These are phyloP conservation scores for Raillietiella orientalis DNA, from an alignment of 2,888 invertebrate species.

Conservation along the genomic window DNA sequence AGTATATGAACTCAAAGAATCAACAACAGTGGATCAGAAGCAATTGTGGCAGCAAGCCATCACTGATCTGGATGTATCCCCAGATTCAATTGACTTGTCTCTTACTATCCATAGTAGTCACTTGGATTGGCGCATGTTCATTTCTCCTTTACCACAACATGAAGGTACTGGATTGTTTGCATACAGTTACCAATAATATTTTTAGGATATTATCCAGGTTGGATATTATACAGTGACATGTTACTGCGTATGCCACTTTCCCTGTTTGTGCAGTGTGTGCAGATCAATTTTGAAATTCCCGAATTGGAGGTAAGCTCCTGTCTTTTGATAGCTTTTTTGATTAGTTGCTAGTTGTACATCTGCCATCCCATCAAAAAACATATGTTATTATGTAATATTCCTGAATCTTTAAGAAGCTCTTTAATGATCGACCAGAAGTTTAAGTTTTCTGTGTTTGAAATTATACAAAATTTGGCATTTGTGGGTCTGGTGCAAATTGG, in stretches of 20 bases:
- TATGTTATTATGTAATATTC: background rate
- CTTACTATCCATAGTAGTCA: no score
- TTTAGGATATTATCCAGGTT: conserved; percentile 23
- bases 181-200: no score
- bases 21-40: conserved; percentile 9
- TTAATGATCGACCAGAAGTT: conserved; percentile 6
- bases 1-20: conserved; percentile 21
- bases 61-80: no score
- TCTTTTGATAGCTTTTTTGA: no score
- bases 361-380: conserved; percentile 24
- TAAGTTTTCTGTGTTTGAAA: conserved; percentile 7
- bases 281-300: conserved; percentile 20
- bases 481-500: conserved; percentile 14
- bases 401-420: conserved; percentile 1
- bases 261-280: conserved; percentile 29
- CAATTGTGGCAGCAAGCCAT: no score
- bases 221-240: conserved; percentile 32
- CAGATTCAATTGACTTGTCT: no score
- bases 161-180: conserved; percentile 14
- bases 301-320: conserved; percentile 21
- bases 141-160: conserved; percentile 27
- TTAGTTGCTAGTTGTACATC: no score
- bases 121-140: conserved; percentile 32
- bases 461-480: conserved; percentile 10
- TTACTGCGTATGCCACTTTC: conserved; percentile 31